These are phyloP conservation scores for Epirrhoe alternata DNA, from an alignment of 2,888 invertebrate species.

Conservation along the genomic window DNA sequence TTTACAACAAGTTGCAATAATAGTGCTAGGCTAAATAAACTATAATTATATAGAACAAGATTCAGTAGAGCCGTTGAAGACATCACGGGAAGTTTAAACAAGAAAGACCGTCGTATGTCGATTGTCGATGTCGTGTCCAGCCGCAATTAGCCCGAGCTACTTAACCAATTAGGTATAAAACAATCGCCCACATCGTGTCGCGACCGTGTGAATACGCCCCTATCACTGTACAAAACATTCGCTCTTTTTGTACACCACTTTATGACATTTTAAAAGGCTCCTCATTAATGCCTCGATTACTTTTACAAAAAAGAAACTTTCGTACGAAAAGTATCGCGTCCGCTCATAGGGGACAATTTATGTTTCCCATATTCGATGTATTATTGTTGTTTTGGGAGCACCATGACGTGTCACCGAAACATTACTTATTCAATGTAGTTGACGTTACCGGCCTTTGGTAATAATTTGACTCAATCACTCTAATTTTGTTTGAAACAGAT, in stretches of 20 bases:
- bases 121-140: slow-evolving; percentile 72
- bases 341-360: slow-evolving; percentile 80
- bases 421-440: slow-evolving; percentile 71
- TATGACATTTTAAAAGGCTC: slow-evolving; percentile 80
- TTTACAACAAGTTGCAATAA: not conserved
- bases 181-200: slow-evolving; percentile 79
- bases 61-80: not conserved
- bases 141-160: slow-evolving; percentile 77
- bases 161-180: slow-evolving; percentile 83
- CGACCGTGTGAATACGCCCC: slow-evolving; percentile 80
- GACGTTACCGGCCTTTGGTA: slow-evolving; percentile 59
- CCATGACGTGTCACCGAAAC: slow-evolving; percentile 67
- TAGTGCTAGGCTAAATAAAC: not conserved
- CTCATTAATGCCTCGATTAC: slow-evolving; percentile 73
- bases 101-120: slow-evolving; percentile 24
- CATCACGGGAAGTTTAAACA: not conserved
- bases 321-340: slow-evolving; percentile 58
- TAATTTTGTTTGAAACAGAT: slow-evolving; percentile 60
- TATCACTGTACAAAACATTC: slow-evolving; percentile 68
- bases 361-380: slow-evolving; percentile 64
- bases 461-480: slow-evolving; percentile 66
- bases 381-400: slow-evolving; percentile 76
- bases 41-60: not conserved
- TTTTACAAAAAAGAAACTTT: slow-evolving; percentile 73
- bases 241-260: slow-evolving; percentile 74